Evolutionary conservation across 2,113 vertebrate species (phyloP), one percentile per base, ranked within the genome.

Genomic region (Rhabdornis inornatus): DNA sequence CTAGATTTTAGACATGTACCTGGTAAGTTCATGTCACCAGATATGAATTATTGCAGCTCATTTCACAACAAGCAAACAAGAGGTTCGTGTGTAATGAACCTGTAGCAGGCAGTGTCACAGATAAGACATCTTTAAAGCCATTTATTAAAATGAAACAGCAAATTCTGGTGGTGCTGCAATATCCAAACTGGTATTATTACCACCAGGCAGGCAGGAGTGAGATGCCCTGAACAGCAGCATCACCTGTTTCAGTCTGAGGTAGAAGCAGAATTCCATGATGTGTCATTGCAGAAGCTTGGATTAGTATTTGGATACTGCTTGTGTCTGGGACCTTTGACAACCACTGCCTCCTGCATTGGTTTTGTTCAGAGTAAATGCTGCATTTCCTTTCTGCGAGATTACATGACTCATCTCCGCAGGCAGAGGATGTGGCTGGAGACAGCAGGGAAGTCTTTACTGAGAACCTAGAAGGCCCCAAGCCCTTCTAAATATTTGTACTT

Each of bases 341-440:
- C 9, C 10, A 25, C 31, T 20, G 6, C 0, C 1, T 31, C 39
- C 33, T 63, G 27, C 31, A 6, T 2, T 8, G 8, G 44, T 80
- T 89, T 89, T 69, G 49, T n/a, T 96, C 24, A 39, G 49, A 37
- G 18, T 18, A 30, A 76, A 22, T 1, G 0, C 20, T 35, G 33
- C 3, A 2, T 76, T 89, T 94, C 49, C 39, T 52, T 80, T 91
- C 45, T 47, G 39, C 17, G n/a, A 60, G 23, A 23, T 18, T 18
- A 15, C 0, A 0, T 85, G 53, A 72, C 49, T 83, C 39, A 31
- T 23, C 15, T 55, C 52, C 70, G 64, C 1, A 2, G 77, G 49
- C 30, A 89, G 35, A 27, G 49, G 30, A 71, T 60, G 57, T 89
- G 90, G 53, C 83, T 92, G 53, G 39, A 72, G 40, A 19, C 17